Evolutionary conservation across 2,888 invertebrate species (phyloP), one percentile per base, ranked within the genome.

Genomic region (Herminia tarsipennalis): DNA sequence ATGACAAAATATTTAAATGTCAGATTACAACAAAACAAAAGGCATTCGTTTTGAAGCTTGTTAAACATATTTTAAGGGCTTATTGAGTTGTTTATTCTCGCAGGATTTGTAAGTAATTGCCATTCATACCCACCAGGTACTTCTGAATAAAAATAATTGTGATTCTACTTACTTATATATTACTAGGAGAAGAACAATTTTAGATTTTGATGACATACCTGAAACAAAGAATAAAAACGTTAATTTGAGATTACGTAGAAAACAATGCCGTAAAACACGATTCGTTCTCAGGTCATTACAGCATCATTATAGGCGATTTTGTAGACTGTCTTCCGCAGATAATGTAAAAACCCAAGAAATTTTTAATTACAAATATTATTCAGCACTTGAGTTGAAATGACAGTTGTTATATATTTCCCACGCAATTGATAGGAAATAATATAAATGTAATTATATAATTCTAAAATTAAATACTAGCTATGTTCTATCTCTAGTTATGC

Each of bases 181-280:
- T n/a, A n/a, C n/a, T n/a, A n/a, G n/a, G n/a, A 18, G 6, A 17
- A 20, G 4, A 17, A 18, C 1, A 3, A 16, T 8, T 25, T 10
- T 5, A 2, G 1, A 17, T 6, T n/a, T 9, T 3, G 16, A 28
- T 5, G 24, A 34, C 45, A 14, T 48, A 48, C 48, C 48, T 48
- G 48, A 38, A 48, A 48, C 33, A 35, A 42, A 37, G 3, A 20
- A n/a, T 32, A 16, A 14, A 32, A 10, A 5, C 21, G 13, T 38
- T 1, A 38, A 4, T 35, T 24, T 5, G 9, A 25, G 3, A 14
- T 8, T 6, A 5, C 10, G 25, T 6, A 27, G 3, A 3, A 16
- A 24, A 12, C 12, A 35, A 17, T 17, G 0, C 2, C 1, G 14
- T 1, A 29, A 29, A 21, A 16, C 9, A 10, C 17, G 10, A n/a